These are phyloP conservation scores for Gymnocypris eckloni DNA, from an alignment of 2,797 vertebrate genomes.

Conservation along the genomic window DNA sequence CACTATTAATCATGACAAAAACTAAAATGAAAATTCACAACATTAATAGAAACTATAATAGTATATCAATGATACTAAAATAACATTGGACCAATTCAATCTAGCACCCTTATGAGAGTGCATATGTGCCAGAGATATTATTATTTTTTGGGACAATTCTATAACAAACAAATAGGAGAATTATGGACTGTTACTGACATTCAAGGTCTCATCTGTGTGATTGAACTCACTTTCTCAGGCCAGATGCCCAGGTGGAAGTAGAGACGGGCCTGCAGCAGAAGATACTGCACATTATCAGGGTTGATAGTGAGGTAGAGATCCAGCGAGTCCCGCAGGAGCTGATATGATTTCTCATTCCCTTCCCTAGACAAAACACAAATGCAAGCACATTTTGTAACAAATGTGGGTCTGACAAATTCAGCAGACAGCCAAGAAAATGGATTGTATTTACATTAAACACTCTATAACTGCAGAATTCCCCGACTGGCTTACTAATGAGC, in stretches of 20 bases:
- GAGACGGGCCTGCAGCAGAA: slow-evolving; percentile 94
- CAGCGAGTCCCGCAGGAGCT: slow-evolving; percentile 94
- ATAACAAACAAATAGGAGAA: background rate
- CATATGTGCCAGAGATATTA: background rate
- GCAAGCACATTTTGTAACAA: slow-evolving; percentile 23
- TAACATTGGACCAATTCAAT: background rate
- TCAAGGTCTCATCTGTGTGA: background rate
- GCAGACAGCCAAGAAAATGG: background rate
- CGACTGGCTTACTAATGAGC: background rate
- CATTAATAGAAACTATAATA: background rate
- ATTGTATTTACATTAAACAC: slow-evolving; percentile 5
- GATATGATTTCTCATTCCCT: slow-evolving; percentile 96
- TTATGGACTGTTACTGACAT: background rate
- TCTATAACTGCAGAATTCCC: slow-evolving; percentile 4
- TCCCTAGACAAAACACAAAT: slow-evolving; percentile 77
- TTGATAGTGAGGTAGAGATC: slow-evolving; percentile 98
- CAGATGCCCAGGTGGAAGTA: slow-evolving; percentile 99
- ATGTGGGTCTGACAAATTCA: background rate
- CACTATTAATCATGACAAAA: background rate
- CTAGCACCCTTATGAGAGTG: background rate
- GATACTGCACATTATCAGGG: slow-evolving; percentile 96
- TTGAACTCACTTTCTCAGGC: slow-evolving; percentile 92
- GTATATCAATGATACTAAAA: background rate
- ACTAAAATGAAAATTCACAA: background rate
- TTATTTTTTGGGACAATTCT: background rate